phyloP scores from a whole-genome alignment of 2,113 vertebrate species.

The Nycticryphes semicollaris region DNA sequence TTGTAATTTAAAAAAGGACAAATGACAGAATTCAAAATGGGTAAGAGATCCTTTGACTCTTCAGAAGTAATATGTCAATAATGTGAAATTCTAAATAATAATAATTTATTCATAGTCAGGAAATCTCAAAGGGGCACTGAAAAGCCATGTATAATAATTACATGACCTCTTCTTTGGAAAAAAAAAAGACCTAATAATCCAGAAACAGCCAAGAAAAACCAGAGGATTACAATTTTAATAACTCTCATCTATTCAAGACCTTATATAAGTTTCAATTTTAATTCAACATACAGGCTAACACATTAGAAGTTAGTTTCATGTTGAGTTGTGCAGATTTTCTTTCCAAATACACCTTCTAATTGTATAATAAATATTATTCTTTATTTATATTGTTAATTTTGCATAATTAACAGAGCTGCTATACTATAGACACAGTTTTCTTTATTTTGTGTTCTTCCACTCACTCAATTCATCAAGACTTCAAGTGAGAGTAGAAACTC shows the following conservation, averaged over 20 bases:
- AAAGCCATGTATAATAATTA: background rate
- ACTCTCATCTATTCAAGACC: background rate
- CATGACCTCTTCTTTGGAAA: background rate
- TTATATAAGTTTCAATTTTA: background rate
- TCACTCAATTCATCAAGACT: background rate
- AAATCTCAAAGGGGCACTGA: background rate
- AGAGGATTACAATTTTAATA: background rate
- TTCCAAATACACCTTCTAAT: background rate
- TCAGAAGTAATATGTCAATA: background rate
- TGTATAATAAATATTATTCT: background rate
- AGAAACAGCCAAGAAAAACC: background rate
- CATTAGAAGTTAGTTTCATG: background rate
- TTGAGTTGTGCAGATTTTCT: background rate
- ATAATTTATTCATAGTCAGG: background rate
- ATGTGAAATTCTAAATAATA: constrained; percentile 24
- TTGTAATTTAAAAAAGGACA: background rate
- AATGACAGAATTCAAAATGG: background rate
- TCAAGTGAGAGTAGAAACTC: background rate
- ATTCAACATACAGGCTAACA: background rate
- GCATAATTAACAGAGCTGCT: background rate
- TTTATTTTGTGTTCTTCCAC: background rate
- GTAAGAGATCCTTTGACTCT: background rate
- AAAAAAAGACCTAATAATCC: background rate
- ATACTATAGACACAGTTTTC: background rate
- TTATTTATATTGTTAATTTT: background rate